Evolutionary conservation across 2,113 vertebrate species (phyloP), one percentile per base, ranked within the genome.

Genomic region (Microcebus jonahi): DNA sequence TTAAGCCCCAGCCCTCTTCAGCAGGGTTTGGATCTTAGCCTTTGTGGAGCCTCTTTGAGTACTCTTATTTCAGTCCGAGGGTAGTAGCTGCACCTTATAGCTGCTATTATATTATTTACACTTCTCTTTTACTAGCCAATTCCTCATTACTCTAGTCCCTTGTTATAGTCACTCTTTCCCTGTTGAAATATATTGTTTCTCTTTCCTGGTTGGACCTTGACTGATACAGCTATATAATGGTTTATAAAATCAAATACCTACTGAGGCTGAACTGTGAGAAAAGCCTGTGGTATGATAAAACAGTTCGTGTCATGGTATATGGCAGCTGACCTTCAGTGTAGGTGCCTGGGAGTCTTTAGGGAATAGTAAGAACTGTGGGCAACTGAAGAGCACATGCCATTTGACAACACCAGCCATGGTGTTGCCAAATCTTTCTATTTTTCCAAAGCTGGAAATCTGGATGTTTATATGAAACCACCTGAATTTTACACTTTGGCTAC

Each of bases 151-250:
- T 53, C 18, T 27, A 91, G 18, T 18, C 23, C 25, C 39, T 10
- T 89, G 39, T 85, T 75, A 61, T 25, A 87, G 36, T 88, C 93
- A 85, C 18, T 94, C 48, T 90, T 96, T 50, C 34, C 29, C 29
- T 86, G 34, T 96, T 95, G 67, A 93, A 27, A 77, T 71, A 75
- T 87, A 42, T 71, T 27, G 21, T 67, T 93, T 89, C 13, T 76
- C 36, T 93, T 91, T 95, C 67, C 67, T 82, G n/a, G 11, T 86
- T 85, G 82, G 39, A 61, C 59, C 50, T 59, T 92, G 67, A 94
- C 70, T 94, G 42, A 86, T 90, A 61, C 39, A 95, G 5, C n/a
- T 94, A n/a, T 73, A 42, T 57, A 80, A 57, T 75, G 39, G 88
- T 59, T 79, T 29, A 91, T 77, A 95, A 93, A 93, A 39, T 85